Base-by-base conservation (phyloP, 2,888 invertebrate species). In the Hymenopus coronatus region DNA sequence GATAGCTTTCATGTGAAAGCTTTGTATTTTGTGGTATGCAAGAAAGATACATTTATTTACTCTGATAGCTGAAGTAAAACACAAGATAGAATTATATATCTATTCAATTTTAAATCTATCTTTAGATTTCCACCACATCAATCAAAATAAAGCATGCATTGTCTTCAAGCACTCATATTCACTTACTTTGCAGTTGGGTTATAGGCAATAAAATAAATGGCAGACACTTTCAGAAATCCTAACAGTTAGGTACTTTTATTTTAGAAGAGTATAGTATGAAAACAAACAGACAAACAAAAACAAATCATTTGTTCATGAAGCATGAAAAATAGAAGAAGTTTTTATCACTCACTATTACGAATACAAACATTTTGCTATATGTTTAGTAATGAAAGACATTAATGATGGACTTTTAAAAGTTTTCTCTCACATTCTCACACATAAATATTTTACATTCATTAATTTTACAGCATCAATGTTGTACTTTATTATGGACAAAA, bases 401-500 rank as follows among this genome's bases (percentile, higher is more conserved):
- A 70, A 70, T 70, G 54, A 70, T 70, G 54, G 54, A 70, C 54
- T 70, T 70, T 70, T 15, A 70, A 70, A 70, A 70, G 54, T 70
- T 70, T 70, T 70, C 54, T 70, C 54, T 70, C 54, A 20, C 54
- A 70, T 25, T 14, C 81, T 82, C 87, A 82, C 82, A 87, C 82
- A 87, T 30, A 87, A 12, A 85, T 25, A 82, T 82, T 87, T 25
- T 40, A 84, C 25, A 84, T 84, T 30, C 30, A 85, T 85, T 46
- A 46, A 15, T 85, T 28, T 20, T 85, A 85, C 27, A n/a, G 54
- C 40, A 54, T n/a, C 54, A 85, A 85, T 46, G 33, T 87, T 87
- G 82, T 82, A 87, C 87, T 87, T 87, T 82, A 82, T 7, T 27
- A 14, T 87, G 87, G 87, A 87, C 87, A 87, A 82, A 87, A 87